These are phyloP conservation scores for Anthrax anthrax DNA, from an alignment of 2,888 invertebrate genomes.

Conservation along the genomic window DNA sequence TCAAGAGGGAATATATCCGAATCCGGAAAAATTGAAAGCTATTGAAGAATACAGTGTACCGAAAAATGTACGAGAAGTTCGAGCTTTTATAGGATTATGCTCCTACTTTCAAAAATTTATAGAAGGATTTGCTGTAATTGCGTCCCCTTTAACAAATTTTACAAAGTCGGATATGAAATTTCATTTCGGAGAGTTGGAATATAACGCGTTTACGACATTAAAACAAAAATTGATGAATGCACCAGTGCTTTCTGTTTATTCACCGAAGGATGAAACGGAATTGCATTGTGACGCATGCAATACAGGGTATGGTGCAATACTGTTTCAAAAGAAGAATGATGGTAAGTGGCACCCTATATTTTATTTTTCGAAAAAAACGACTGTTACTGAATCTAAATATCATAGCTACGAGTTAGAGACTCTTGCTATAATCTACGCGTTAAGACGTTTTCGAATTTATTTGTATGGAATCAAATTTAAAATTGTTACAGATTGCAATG, in stretches of 20 bases:
- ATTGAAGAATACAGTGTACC: background rate
- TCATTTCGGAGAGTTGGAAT: background rate
- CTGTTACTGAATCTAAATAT: too few relatives aligned
- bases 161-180: background rate
- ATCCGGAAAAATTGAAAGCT: background rate
- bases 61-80: too few relatives aligned
- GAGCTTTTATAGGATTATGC: background rate
- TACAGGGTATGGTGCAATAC: too few relatives aligned
- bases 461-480: background rate
- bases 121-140: constrained; percentile 1
- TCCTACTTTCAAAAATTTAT: constrained; percentile 1
- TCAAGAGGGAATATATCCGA: background rate
- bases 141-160: constrained; percentile 3
- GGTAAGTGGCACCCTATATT: background rate
- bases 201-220: background rate
- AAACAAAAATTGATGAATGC: background rate
- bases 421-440: background rate
- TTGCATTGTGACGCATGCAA: too few relatives aligned
- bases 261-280: too few relatives aligned
- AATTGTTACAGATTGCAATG: background rate
- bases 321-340: background rate
- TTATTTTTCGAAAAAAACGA: background rate
- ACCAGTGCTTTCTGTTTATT: too few relatives aligned
- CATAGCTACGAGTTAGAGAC: too few relatives aligned
- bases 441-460: background rate